These are phyloP conservation scores for Gymnoscelis rufifasciata DNA, from an alignment of 2,888 invertebrate species.

Conservation along the genomic window DNA sequence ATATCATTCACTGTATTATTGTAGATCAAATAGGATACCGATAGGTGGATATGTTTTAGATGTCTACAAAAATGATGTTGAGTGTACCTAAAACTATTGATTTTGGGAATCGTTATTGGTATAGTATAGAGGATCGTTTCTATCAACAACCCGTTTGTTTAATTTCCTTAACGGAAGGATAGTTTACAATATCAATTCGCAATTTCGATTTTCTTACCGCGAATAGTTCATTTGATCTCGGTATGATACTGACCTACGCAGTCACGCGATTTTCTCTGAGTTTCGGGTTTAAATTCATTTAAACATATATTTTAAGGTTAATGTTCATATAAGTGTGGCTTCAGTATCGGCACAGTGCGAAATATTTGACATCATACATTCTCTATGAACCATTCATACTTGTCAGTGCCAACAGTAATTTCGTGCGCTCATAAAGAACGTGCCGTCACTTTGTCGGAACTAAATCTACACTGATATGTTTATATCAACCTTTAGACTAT, in stretches of 20 bases:
- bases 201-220: background rate
- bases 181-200: constrained; percentile 10
- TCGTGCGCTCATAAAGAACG: too few species aligned
- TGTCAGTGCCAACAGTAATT: too few species aligned
- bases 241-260: background rate
- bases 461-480: background rate
- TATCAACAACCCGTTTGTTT: constrained; percentile 5
- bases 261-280: background rate
- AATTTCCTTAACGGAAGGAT: constrained; percentile 2
- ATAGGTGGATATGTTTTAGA: constrained; percentile 26
- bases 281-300: too few species aligned
- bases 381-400: too few species aligned
- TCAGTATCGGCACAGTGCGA: too few species aligned
- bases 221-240: constrained; percentile 21
- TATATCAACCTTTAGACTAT: background rate
- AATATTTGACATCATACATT: too few species aligned
- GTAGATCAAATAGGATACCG: background rate
- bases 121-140: constrained; percentile 2
- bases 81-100: constrained; percentile 12
- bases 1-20: background rate
- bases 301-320: too few species aligned
- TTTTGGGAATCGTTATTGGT: constrained; percentile 37
- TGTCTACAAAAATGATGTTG: constrained; percentile 13
- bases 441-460: too few species aligned
- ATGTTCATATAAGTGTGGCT: too few species aligned